These are phyloP conservation scores for Taenioides sp. DNA, from an alignment of 2,797 vertebrate genomes.

Conservation along the genomic window DNA sequence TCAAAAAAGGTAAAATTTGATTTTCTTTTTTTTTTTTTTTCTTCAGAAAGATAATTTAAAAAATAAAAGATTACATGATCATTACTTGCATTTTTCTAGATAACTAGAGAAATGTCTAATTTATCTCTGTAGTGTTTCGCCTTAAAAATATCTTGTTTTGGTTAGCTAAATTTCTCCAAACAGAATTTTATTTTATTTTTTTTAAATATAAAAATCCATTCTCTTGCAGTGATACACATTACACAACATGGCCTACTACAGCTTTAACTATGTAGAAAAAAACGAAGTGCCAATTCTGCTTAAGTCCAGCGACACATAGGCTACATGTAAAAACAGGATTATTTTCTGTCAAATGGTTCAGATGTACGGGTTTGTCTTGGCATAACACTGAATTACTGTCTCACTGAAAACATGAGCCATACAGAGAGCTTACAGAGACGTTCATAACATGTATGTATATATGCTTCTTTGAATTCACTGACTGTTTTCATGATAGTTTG, in stretches of 20 bases:
- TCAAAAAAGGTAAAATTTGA: no score
- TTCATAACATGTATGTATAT: background rate
- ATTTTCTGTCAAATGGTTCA: background rate
- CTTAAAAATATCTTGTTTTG: background rate
- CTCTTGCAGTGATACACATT: background rate
- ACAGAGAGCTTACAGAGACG: background rate
- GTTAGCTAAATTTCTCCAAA: background rate
- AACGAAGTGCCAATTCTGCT: conserved; percentile 10
- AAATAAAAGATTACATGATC: no score
- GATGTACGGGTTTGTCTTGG: background rate
- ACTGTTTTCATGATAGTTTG: conserved; percentile 24
- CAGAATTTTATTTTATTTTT: no score
- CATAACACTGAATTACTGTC: conserved; percentile 14
- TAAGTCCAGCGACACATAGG: background rate
- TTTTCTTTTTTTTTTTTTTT: no score
- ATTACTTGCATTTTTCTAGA: no score
- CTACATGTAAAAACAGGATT: background rate
- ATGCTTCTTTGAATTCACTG: conserved; percentile 18
- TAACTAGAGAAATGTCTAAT: no score
- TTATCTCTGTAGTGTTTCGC: no score
- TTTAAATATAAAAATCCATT: background rate
- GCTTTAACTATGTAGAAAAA: conserved; percentile 36
- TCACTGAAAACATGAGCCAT: conserved; percentile 7
- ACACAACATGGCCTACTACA: background rate
- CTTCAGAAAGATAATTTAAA: no score